phyloP scores from a whole-genome alignment of 2,797 vertebrate genomes.

The Muraenolepis orangiensis region DNA sequence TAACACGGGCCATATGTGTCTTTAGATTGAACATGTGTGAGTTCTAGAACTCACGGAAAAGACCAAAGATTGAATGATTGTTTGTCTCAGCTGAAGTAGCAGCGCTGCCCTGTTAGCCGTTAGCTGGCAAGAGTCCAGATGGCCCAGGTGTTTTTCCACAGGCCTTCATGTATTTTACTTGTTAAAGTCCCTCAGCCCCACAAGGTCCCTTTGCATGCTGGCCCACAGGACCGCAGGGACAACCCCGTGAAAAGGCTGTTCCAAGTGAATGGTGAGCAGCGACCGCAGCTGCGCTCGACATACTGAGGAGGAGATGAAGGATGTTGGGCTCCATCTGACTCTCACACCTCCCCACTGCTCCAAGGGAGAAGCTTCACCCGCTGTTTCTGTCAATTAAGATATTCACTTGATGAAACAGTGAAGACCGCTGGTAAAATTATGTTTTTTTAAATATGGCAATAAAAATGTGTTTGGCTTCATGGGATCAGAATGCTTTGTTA shows the following conservation, averaged over 20 bases:
- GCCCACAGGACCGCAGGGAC: conserved; percentile 49
- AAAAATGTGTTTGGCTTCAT: not conserved
- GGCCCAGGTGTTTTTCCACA: not conserved
- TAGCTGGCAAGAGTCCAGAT: not conserved
- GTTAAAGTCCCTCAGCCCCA: not conserved
- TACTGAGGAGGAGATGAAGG: conserved; percentile 52
- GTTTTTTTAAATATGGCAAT: not conserved
- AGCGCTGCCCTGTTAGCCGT: not conserved
- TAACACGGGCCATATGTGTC: not conserved
- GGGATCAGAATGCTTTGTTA: conserved; percentile 27
- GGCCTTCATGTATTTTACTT: not conserved
- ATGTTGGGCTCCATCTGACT: conserved; percentile 46
- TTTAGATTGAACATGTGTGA: not conserved
- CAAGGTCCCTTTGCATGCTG: conserved; percentile 15
- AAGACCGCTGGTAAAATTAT: not conserved
- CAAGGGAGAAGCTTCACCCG: conserved; percentile 50
- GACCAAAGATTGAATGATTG: not conserved
- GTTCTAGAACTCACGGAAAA: conserved; percentile 11
- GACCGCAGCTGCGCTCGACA: conserved; percentile 50
- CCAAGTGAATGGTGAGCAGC: conserved; percentile 59
- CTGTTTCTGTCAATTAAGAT: conserved; percentile 27
- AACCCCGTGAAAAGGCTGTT: conserved; percentile 63
- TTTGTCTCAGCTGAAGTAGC: not conserved
- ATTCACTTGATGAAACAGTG: not conserved
- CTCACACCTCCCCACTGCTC: conserved; percentile 22